phyloP scores from a whole-genome alignment of 2,113 vertebrate genomes.

The Corythaeola cristata region DNA sequence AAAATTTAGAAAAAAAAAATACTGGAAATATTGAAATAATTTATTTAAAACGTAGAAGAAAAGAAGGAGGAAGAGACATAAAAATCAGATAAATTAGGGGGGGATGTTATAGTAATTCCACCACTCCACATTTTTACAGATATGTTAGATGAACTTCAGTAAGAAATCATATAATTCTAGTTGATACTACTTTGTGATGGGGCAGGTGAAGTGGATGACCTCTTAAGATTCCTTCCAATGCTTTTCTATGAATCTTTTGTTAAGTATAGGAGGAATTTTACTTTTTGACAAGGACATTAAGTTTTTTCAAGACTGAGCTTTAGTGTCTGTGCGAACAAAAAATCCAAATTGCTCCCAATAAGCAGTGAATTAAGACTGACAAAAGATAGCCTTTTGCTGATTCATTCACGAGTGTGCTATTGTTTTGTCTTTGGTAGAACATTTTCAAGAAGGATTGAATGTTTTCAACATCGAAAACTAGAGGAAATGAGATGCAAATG shows the following conservation, averaged over 20 bases:
- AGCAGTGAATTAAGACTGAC: neutral
- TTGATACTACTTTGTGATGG: neutral
- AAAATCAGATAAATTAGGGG: neutral
- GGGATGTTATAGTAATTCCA: neutral
- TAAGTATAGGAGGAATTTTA: neutral
- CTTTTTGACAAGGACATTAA: neutral
- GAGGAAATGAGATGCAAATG: neutral
- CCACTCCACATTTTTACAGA: neutral
- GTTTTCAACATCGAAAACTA: neutral
- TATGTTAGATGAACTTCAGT: neutral
- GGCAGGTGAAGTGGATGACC: neutral
- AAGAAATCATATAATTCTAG: neutral
- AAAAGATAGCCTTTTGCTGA: neutral
- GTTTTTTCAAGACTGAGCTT: neutral
- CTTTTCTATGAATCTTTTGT: neutral
- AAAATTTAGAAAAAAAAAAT: neutral
- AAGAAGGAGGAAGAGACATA: neutral
- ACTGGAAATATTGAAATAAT: neutral
- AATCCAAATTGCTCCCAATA: neutral
- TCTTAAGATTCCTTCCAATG: neutral
- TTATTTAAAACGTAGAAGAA: neutral
- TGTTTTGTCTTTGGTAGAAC: neutral
- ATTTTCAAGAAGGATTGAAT: neutral
- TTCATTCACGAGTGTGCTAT: neutral
- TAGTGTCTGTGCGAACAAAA: neutral